Conservation (phyloP, 2,888 invertebrate genomes). For the Lissocephala sabroskyi region DNA sequence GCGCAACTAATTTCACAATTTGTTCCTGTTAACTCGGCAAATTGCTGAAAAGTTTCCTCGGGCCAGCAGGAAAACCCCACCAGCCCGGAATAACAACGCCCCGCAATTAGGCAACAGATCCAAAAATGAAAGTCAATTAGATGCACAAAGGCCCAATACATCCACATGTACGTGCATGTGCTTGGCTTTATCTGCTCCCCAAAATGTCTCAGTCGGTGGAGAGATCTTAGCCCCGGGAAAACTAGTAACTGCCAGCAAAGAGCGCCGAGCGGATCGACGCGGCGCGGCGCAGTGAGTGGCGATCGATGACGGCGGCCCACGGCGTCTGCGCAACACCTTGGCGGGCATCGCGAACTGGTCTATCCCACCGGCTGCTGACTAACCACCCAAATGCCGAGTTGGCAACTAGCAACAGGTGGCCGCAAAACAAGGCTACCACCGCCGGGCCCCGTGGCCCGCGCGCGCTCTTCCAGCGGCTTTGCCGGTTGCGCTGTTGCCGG, state of each 20-base stretch:
- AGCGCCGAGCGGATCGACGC: too few relatives aligned
- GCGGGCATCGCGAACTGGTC: conserved; percentile 1
- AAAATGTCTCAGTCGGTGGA: too few relatives aligned
- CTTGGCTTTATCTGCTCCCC: too few relatives aligned
- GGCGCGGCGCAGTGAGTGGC: too few relatives aligned
- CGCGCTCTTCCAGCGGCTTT: too few relatives aligned
- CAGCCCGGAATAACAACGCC: conserved; percentile 22
- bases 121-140: conserved; percentile 61
- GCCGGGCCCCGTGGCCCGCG: too few relatives aligned
- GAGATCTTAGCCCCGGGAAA: too few relatives aligned
- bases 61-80: not conserved
- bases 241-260: too few relatives aligned
- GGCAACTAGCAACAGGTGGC: conserved; percentile 54
- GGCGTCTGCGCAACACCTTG: conserved; percentile 59
- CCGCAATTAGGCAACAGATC: conserved; percentile 42
- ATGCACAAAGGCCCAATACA: conserved; percentile 33
- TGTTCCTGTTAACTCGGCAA: conserved; percentile 63
- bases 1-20: conserved; percentile 60
- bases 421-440: conserved; percentile 5
- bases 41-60: too few relatives aligned
- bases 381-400: conserved; percentile 46
- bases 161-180: too few relatives aligned
- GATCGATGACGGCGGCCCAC: conserved; percentile 41
- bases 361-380: conserved; percentile 38
- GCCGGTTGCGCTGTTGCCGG: conserved; percentile 16